Conservation (phyloP, 2,797 vertebrate genomes). For the Crocidura indochinensis region DNA sequence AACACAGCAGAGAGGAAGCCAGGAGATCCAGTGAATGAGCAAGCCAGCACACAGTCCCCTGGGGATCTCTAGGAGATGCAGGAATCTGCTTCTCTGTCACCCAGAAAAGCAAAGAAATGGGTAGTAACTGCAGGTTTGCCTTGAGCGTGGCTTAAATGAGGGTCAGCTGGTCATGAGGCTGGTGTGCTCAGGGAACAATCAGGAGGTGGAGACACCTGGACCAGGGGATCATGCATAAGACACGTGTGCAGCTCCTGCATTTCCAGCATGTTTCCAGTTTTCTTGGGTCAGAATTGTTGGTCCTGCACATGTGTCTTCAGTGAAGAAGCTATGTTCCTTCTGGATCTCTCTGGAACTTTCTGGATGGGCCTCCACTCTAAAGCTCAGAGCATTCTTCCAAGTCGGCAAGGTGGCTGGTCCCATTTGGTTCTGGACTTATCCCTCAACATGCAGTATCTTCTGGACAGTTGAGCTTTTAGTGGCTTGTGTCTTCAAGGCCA, state of each 20-base stretch:
- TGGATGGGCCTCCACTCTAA: not conserved
- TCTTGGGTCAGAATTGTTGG: not conserved
- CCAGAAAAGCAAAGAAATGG: slow-evolving; percentile 7
- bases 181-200: not conserved
- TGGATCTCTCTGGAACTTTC: too few species aligned
- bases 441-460: not conserved
- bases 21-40: not conserved
- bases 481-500: slow-evolving; percentile 37
- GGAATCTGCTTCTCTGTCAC: not conserved
- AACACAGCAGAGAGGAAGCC: not conserved
- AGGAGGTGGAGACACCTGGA: not conserved
- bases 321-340: not conserved
- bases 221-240: not conserved
- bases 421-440: too few species aligned
- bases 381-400: not conserved
- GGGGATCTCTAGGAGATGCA: not conserved
- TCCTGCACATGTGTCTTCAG: not conserved
- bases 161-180: not conserved
- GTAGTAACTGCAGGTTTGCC: not conserved
- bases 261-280: not conserved
- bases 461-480: not conserved
- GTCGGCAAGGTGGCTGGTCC: not conserved
- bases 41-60: not conserved
- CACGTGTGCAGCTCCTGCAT: too few species aligned
- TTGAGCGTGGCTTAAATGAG: not conserved